phyloP scores from a whole-genome alignment of 2,888 invertebrate genomes.

The Agelastica alni region DNA sequence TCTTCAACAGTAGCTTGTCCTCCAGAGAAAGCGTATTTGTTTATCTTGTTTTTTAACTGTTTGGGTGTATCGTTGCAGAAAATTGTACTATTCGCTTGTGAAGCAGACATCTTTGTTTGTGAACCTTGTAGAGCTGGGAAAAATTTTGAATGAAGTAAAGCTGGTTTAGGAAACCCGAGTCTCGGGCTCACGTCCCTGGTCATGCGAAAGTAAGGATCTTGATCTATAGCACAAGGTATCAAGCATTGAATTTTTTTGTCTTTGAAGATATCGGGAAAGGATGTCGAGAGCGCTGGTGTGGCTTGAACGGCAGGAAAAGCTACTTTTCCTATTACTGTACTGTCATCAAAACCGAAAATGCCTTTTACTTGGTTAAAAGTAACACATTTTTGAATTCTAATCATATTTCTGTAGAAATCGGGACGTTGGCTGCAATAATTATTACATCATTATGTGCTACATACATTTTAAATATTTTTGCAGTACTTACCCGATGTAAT shows the following conservation, averaged over 20 bases:
- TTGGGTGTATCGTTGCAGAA: conserved; percentile 94
- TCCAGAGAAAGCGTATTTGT: conserved; percentile 97
- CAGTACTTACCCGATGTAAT: conserved; percentile 82
- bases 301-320: conserved; percentile 96
- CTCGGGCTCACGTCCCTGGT: conserved; percentile 96
- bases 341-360: conserved; percentile 97
- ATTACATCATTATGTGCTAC: too few species aligned
- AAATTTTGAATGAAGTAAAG: conserved; percentile 72
- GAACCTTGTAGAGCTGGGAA: conserved; percentile 86
- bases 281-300: conserved; percentile 87
- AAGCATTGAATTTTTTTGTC: conserved; percentile 77
- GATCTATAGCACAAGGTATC: conserved; percentile 99
- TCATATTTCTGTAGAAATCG: conserved; percentile 91
- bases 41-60: conserved; percentile 94
- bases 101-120: conserved; percentile 98
- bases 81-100: conserved; percentile 90
- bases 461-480: too few species aligned
- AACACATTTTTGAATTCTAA: conserved; percentile 89
- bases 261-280: conserved; percentile 90
- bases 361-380: conserved; percentile 98
- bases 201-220: conserved; percentile 99
- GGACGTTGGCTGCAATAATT: conserved; percentile 84
- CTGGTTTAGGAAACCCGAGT: conserved; percentile 86
- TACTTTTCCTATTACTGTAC: conserved; percentile 95
- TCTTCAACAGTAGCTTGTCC: conserved; percentile 93